Conservation (phyloP, 2,888 invertebrate genomes). For the Scaptomyza tumidula region DNA sequence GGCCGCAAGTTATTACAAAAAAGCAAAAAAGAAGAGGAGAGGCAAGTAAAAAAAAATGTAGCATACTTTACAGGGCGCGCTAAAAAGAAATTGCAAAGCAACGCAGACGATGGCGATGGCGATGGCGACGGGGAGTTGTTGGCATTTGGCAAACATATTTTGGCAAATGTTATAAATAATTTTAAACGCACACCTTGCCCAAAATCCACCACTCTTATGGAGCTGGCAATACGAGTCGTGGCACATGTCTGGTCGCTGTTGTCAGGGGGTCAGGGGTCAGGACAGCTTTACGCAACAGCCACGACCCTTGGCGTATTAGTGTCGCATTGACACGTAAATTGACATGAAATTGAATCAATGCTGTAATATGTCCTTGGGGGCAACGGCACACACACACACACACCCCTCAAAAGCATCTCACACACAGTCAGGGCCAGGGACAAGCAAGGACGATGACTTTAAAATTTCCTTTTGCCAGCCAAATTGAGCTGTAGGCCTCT, state of each 20-base stretch:
- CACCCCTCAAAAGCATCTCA: background rate
- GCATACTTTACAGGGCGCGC: conserved; percentile 54
- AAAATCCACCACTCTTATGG: background rate
- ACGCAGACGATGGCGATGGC: conserved; percentile 21
- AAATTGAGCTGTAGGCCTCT: conserved; percentile 79
- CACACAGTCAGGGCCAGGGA: conserved; percentile 38
- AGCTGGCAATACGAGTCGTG: conserved; percentile 4
- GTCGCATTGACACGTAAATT: conserved; percentile 85
- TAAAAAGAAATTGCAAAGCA: conserved; percentile 55
- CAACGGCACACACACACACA: conserved; percentile 36
- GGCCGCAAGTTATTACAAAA: conserved; percentile 75
- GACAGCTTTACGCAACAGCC: conserved; percentile 46
- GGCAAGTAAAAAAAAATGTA: conserved; percentile 30
- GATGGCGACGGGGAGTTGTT: conserved; percentile 24
- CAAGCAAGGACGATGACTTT: conserved; percentile 75
- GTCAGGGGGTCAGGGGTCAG: conserved; percentile 51
- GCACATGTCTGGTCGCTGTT: conserved; percentile 25
- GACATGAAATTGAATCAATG: conserved; percentile 85
- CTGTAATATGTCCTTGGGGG: conserved; percentile 84
- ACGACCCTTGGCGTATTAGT: conserved; percentile 79
- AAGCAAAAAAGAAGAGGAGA: conserved; percentile 1
- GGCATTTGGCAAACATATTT: conserved; percentile 73
- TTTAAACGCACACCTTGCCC: conserved; percentile 74
- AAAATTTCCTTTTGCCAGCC: conserved; percentile 72
- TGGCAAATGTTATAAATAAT: conserved; percentile 81